Base-by-base conservation (phyloP, 2,888 invertebrate genomes). In the Sthenelais limicola region DNA sequence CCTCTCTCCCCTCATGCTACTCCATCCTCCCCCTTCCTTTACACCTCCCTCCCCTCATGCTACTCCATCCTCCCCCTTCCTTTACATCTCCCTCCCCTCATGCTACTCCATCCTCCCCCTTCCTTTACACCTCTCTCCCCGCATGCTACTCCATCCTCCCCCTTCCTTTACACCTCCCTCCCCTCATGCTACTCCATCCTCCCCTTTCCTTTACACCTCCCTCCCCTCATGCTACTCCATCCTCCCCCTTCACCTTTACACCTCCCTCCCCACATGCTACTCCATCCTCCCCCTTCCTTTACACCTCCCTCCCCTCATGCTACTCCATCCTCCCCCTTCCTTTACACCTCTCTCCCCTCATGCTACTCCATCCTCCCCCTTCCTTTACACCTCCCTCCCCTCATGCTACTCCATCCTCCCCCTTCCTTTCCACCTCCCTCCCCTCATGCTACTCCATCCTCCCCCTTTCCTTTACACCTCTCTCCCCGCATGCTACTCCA, bases 41-140 rank as follows among this genome's bases (percentile, higher is more conserved):
- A n/a, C n/a, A n/a, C n/a, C n/a, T n/a, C n/a, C 51, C 51, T 21
- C 51, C 51, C 24, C 51, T 51, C 51, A 21, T 24, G 21, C 24
- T 5, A 7, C 21, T 5, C 51, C 51, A 5, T 24, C 51, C 43
- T 18, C 24, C 7, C 51, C n/a, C 18, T 51, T 24, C 51, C 7
- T 5, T n/a, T n/a, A n/a, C n/a, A n/a, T n/a, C n/a, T n/a, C n/a
- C n/a, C n/a, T n/a, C n/a, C n/a, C n/a, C n/a, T n/a, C n/a, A 5
- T n/a, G 21, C n/a, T n/a, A n/a, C 51, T 12, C 51, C 51, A 21
- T 5, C 51, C 24, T 5, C 51, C 51, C 24, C 7, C 51, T 24
- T 51, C 51, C 51, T n/a, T n/a, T 24, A n/a, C n/a, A n/a, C n/a
- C n/a, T n/a, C n/a, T n/a, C n/a, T n/a, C n/a, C n/a, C n/a, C n/a